Conservation (phyloP, 2,888 invertebrate species). For the Molorchus minor region DNA sequence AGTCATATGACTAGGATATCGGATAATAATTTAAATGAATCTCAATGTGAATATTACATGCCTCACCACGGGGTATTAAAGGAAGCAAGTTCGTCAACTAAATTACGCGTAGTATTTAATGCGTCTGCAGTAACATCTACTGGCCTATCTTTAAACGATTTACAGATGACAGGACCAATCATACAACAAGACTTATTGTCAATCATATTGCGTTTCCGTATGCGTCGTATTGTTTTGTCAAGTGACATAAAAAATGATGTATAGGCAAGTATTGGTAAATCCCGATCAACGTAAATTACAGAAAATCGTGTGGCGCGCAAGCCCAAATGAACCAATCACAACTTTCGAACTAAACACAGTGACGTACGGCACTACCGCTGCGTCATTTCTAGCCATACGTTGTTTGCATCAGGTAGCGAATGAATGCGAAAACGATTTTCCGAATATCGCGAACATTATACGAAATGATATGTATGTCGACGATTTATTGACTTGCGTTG, state of each 20-base stretch:
- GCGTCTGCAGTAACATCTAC: slow-evolving; percentile 15
- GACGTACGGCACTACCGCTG: slow-evolving; percentile 29
- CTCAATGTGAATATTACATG: slow-evolving; percentile 4
- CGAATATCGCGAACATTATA: slow-evolving; percentile 26
- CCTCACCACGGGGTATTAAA: slow-evolving; percentile 25
- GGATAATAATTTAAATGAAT: background rate
- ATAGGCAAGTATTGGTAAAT: slow-evolving; percentile 21
- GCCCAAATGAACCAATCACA: slow-evolving; percentile 25
- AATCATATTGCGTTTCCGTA: slow-evolving; percentile 25
- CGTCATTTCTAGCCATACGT: slow-evolving; percentile 26
- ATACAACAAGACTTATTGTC: slow-evolving; percentile 27
- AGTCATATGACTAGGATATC: background rate
- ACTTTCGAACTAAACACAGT: slow-evolving; percentile 28
- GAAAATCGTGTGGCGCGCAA: slow-evolving; percentile 25
- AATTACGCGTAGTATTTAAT: slow-evolving; percentile 28
- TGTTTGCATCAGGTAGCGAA: slow-evolving; percentile 22
- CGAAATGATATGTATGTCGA: slow-evolving; percentile 38
- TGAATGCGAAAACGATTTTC: slow-evolving; percentile 18
- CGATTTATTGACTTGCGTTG: slow-evolving; percentile 29
- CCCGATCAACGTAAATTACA: slow-evolving; percentile 22
- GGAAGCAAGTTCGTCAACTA: slow-evolving; percentile 22
- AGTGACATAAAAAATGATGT: slow-evolving; percentile 32
- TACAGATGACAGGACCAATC: slow-evolving; percentile 28
- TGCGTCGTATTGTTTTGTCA: slow-evolving; percentile 14
- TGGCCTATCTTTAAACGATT: slow-evolving; percentile 26